These are phyloP conservation scores for Heliconius erato DNA, from an alignment of 2,888 invertebrate genomes.

Conservation along the genomic window DNA sequence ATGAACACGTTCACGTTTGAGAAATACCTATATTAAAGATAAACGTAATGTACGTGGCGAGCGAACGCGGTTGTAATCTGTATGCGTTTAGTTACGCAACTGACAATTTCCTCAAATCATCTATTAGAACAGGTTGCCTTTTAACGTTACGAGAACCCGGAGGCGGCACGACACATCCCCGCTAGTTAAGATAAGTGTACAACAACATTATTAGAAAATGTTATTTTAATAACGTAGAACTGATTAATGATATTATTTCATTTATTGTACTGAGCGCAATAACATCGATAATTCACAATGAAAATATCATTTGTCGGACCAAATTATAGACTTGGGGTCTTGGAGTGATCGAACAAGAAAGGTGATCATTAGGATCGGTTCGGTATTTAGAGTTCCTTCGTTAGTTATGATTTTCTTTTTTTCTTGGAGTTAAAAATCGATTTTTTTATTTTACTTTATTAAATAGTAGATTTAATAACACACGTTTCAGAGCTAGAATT, in stretches of 20 bases:
- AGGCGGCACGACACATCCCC: slow-evolving; percentile 57
- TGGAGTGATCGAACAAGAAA: slow-evolving; percentile 43
- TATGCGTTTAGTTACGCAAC: slow-evolving; percentile 61
- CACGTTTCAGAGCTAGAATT: too few relatives aligned
- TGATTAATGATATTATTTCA: slow-evolving; percentile 50
- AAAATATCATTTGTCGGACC: slow-evolving; percentile 59
- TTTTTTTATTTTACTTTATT: not conserved
- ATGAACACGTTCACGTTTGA: slow-evolving; percentile 41
- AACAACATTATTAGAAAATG: slow-evolving; percentile 37
- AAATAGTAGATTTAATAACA: too few relatives aligned
- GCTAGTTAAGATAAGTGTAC: slow-evolving; percentile 58
- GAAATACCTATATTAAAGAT: slow-evolving; percentile 28
- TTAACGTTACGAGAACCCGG: slow-evolving; percentile 57
- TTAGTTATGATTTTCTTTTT: not conserved
- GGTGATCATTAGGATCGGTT: slow-evolving; percentile 42
- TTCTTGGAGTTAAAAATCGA: not conserved
- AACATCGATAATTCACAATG: slow-evolving; percentile 61
- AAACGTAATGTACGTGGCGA: slow-evolving; percentile 29
- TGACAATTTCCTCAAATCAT: slow-evolving; percentile 66
- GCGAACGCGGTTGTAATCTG: slow-evolving; percentile 19
- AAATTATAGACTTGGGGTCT: slow-evolving; percentile 55
- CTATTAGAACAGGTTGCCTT: slow-evolving; percentile 60
- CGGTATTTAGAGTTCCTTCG: slow-evolving; percentile 42
- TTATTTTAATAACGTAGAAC: slow-evolving; percentile 40
- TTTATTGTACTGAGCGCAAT: slow-evolving; percentile 35